These are phyloP conservation scores for Dicrurus megarhynchus DNA, from an alignment of 2,113 vertebrate species.

Conservation along the genomic window DNA sequence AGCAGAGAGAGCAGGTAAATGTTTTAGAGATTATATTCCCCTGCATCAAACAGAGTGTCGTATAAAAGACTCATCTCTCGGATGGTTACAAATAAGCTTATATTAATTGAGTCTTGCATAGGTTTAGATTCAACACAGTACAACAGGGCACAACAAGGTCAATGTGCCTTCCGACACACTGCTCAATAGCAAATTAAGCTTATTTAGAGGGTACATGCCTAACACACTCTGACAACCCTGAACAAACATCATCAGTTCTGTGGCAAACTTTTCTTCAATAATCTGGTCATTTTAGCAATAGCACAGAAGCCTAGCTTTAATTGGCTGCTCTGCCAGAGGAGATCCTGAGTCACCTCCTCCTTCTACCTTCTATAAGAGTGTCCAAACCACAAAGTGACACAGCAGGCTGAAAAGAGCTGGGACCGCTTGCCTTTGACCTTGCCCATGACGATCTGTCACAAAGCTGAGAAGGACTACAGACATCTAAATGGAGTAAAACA, in stretches of 20 bases:
- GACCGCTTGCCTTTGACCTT: background rate
- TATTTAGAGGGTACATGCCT: background rate
- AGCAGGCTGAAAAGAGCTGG: background rate
- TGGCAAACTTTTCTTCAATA: background rate
- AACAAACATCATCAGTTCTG: background rate
- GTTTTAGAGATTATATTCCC: background rate
- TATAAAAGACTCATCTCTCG: background rate
- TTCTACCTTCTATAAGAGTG: background rate
- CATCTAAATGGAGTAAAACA: background rate
- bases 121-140: background rate
- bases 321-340: background rate
- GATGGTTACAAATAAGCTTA: background rate
- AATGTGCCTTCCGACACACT: background rate
- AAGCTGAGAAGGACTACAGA: background rate
- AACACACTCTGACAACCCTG: background rate
- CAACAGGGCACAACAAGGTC: background rate
- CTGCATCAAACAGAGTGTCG: background rate
- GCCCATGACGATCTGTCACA: background rate
- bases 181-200: background rate
- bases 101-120: constrained; percentile 4
- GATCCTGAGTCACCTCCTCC: background rate
- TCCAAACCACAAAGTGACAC: background rate
- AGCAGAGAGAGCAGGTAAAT: background rate
- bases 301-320: background rate
- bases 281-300: background rate